A percentile compares a stretch with the other conserved stretches of the same genome.
Conservation (phyloP, 92 coral and sea anemone species). For the Porites cylindrica region DNA sequence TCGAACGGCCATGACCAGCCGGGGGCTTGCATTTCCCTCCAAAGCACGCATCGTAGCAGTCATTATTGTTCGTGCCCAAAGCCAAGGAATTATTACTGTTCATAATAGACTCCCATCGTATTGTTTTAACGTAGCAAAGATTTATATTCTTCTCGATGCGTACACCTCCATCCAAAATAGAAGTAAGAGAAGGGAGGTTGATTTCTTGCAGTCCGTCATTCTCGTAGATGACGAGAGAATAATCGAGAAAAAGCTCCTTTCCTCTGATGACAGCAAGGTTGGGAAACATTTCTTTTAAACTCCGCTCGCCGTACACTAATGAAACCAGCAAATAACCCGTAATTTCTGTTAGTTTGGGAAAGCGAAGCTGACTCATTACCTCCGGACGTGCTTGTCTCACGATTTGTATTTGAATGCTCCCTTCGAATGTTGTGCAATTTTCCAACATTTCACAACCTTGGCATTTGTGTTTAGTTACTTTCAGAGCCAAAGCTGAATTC, state of each 20-base stretch:
- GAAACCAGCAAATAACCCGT: conserved; percentile 93
- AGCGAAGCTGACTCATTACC: conserved; percentile 70
- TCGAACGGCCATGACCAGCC: conserved; percentile 90
- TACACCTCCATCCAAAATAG: conserved; percentile 87
- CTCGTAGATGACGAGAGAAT: conserved; percentile 89
- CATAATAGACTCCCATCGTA: conserved; percentile 96
- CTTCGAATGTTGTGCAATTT: conserved; percentile 91
- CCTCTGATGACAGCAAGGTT: conserved; percentile 97
- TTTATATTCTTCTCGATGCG: conserved; percentile 92
- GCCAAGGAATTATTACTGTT: conserved; percentile 63
- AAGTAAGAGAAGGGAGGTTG: conserved; percentile 88
- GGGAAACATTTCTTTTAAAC: conserved; percentile 85
- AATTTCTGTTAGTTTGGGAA: conserved; percentile 90
- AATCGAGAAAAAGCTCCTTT: conserved; percentile 79
- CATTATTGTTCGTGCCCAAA: conserved; percentile 86
- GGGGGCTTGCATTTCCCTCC: conserved; percentile 75
- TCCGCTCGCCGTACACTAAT: conserved; percentile 65
- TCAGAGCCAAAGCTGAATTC: conserved; percentile 19
- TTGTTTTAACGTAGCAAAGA: conserved; percentile 86
- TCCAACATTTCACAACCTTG: conserved; percentile 63
- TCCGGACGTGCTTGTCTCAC: conserved; percentile 44
- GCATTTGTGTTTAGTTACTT: conserved; percentile 45
- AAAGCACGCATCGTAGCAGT: conserved; percentile 88
- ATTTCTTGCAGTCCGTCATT: conserved; percentile 83
- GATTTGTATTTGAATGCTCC: conserved; percentile 86